Base-by-base conservation (phyloP, 1,140 invertebrate genomes). In the Hyles euphorbiae region DNA sequence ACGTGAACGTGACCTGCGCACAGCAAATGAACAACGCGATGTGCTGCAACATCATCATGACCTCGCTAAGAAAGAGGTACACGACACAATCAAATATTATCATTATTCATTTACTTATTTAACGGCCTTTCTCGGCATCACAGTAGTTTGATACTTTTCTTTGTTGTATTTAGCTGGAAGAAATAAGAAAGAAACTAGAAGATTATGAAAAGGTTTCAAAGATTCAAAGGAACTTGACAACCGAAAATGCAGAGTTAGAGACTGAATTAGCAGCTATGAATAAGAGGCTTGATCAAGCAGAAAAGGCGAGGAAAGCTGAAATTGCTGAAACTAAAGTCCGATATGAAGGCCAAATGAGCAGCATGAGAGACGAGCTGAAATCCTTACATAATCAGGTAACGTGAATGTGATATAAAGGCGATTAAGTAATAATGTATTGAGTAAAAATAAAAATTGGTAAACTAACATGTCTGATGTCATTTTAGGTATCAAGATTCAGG, bases 181-280 rank as follows among this genome's bases (percentile, higher is more conserved):
- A 96, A 68, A 81, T 96, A 1, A 91, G 91, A 53, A 91, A 93
- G 61, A 96, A 96, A 86, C 74, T 97, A 7, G 95, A 95, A 70
- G 96, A 98, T 79, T 96, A 95, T 72, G 94, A 96, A 69, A 94
- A 94, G 76, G 94, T 97, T 2, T 92, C 92, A 8, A 96, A 96
- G 86, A 91, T 96, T 1, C 95, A 97, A 78, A 90, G 93, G 60
- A 94, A 92, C 56, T 91, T 95, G n/a, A 93, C 93, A 22, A 92
- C 93, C 3, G 95, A 96, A 61, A 94, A 93, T 34, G 90, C 91
- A 0, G 91, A 92, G 34, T 81, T 95, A 22, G 95, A 97, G 60
- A 91, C 92, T 3, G 95, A 97, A 85, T 90, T 97, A 6, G 91
- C 91, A 62, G 92, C 94, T 46, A 76, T 95, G 2, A 93, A 94